phyloP scores from a whole-genome alignment of 2,888 invertebrate genomes.

The Notocelia uddmanniana region DNA sequence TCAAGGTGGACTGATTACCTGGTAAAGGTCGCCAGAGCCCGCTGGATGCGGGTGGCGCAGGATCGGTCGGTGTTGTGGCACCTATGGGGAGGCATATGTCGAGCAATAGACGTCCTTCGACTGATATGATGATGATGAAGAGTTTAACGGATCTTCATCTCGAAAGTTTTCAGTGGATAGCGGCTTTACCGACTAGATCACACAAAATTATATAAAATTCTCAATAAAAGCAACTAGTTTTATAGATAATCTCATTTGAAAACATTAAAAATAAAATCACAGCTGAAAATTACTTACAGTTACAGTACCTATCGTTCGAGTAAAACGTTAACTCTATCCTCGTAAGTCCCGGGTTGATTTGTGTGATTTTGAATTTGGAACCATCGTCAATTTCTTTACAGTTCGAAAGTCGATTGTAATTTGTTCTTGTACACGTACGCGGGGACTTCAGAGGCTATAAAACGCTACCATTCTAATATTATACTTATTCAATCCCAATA shows the following conservation, averaged over 20 bases:
- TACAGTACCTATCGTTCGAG: slow-evolving; percentile 27
- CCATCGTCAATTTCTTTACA: too few species aligned
- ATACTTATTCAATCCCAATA: slow-evolving; percentile 58
- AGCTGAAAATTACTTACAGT: slow-evolving; percentile 48
- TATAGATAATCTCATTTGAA: slow-evolving; percentile 49
- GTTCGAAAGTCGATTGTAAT: too few species aligned
- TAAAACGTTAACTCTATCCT: slow-evolving; percentile 37
- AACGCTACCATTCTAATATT: slow-evolving; percentile 49
- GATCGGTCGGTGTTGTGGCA: too few species aligned
- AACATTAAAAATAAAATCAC: slow-evolving; percentile 54
- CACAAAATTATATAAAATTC: slow-evolving; percentile 40
- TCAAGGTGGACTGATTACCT: too few species aligned
- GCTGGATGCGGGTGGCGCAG: too few species aligned
- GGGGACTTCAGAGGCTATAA: too few species aligned
- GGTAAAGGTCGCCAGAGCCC: too few species aligned
- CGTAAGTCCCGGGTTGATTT: too few species aligned
- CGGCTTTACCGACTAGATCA: slow-evolving; percentile 23
- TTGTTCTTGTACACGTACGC: too few species aligned
- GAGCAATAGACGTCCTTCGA: too few species aligned
- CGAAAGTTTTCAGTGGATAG: neutral
- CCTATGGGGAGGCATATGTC: too few species aligned
- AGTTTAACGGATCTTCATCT: neutral
- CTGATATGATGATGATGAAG: too few species aligned
- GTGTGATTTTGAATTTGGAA: neutral
- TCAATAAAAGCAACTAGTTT: slow-evolving; percentile 48